Conservation (phyloP, 2,113 vertebrate species). For the Buteo buteo region DNA sequence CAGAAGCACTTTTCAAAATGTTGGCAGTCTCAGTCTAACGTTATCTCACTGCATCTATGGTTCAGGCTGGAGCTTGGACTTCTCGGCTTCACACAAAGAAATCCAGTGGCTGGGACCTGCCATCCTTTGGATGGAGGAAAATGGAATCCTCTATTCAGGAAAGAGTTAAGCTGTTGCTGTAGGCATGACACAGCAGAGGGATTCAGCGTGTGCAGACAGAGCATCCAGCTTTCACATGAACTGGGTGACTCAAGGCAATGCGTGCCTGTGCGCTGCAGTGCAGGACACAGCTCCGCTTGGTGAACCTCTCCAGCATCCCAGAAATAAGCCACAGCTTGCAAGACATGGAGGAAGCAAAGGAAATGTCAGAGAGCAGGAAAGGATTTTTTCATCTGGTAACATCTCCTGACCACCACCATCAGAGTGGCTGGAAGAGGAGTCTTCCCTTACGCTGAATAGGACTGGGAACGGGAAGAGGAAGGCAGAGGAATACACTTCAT, state of each 20-base stretch:
- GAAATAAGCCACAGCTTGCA: neutral
- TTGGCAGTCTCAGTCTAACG: accelerated
- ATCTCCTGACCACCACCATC: neutral
- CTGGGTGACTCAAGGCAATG: neutral
- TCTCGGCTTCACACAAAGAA: neutral
- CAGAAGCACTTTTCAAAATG: neutral
- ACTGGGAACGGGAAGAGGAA: neutral
- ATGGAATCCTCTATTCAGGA: neutral
- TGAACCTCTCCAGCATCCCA: neutral
- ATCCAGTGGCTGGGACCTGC: neutral
- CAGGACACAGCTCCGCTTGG: neutral
- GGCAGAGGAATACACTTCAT: neutral
- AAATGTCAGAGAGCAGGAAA: neutral
- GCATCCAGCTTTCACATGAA: neutral
- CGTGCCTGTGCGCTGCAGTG: accelerated
- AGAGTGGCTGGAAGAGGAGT: neutral
- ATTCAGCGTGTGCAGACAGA: neutral
- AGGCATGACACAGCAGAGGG: neutral
- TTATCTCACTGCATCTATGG: neutral
- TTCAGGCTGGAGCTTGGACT: neutral
- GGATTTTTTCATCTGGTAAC: neutral
- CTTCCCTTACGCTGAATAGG: neutral
- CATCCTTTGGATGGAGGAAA: neutral
- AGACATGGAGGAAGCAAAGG: neutral
- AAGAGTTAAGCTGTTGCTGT: neutral